These are phyloP conservation scores for Gastrophysa polygoni DNA, from an alignment of 2,888 invertebrate genomes.

Conservation along the genomic window DNA sequence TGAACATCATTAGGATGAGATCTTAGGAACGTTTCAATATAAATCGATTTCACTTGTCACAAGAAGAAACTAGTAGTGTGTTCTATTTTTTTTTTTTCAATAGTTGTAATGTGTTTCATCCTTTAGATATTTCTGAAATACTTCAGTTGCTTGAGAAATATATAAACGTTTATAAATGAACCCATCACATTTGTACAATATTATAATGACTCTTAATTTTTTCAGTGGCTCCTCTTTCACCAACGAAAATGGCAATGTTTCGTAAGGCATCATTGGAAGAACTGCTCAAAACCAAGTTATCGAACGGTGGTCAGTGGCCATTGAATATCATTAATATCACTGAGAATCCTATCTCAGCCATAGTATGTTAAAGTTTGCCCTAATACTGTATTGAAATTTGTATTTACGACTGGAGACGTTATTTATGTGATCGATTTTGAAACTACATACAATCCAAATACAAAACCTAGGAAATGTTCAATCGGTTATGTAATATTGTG, in stretches of 20 bases:
- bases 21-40: too few species aligned
- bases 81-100: too few species aligned
- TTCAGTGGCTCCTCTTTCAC: slow-evolving; percentile 75
- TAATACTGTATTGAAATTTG: slow-evolving; percentile 51
- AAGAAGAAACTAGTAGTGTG: too few species aligned
- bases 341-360: slow-evolving; percentile 79
- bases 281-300: slow-evolving; percentile 58
- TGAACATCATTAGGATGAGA: not conserved
- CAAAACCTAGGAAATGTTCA: not conserved
- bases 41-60: too few species aligned
- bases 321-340: slow-evolving; percentile 77
- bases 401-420: slow-evolving; percentile 23
- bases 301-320: slow-evolving; percentile 58
- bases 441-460: not conserved
- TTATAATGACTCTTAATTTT: slow-evolving; percentile 39
- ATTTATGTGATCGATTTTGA: not conserved
- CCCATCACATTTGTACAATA: too few species aligned
- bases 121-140: not conserved
- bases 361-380: slow-evolving; percentile 67
- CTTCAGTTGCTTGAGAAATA: too few species aligned
- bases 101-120: too few species aligned
- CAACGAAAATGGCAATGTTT: slow-evolving; percentile 71
- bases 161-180: too few species aligned
- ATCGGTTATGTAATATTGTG: too few species aligned
- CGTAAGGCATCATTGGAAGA: slow-evolving; percentile 67